Evolutionary conservation across 2,888 invertebrate species (phyloP), one percentile per base, ranked within the genome.

Genomic region (Heliconius erato): DNA sequence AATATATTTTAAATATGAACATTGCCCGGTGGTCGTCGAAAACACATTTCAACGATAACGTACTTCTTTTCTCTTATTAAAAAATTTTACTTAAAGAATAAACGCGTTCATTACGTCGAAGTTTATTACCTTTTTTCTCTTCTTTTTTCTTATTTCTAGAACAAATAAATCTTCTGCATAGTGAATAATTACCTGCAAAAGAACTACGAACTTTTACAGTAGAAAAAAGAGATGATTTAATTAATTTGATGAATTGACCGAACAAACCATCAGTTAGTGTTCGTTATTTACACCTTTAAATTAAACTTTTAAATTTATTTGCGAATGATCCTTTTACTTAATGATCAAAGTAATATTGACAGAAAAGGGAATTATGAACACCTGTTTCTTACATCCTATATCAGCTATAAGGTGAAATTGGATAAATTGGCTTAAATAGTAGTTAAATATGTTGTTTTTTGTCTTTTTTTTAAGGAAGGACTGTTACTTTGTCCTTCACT

Each of bases 211-310:
- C 32, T 32, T 32, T 32, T 32, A 32, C 32, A 32, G 32, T 32
- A 32, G 32, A 3, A 76, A 35, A 74, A 76, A 16, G 11, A 14
- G 35, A 76, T 35, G 3, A 35, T 59, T 63, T 63, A 76, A 76
- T 76, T 59, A 76, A 76, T 76, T 63, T 76, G 74, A 76, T 76
- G 35, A 63, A 76, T 76, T 76, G 59, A 74, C 59, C 54, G 28
- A 74, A 74, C 9, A 74, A 23, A 23, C 23, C 74, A 59, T 76
- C 32, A 19, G 59, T 59, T 59, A 74, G 12, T 59, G 32, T 6
- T 7, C 23, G 12, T 23, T 76, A 59, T 76, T 76, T 16, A 35
- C 14, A 6, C 35, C 14, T 32, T 63, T 63, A n/a, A 32, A 32
- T 32, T 32, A 32, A 32, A 32, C 32, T 32, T 32, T 32, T 32